These are phyloP conservation scores for Myopa testacea DNA, from an alignment of 2,888 invertebrate species.

Conservation along the genomic window DNA sequence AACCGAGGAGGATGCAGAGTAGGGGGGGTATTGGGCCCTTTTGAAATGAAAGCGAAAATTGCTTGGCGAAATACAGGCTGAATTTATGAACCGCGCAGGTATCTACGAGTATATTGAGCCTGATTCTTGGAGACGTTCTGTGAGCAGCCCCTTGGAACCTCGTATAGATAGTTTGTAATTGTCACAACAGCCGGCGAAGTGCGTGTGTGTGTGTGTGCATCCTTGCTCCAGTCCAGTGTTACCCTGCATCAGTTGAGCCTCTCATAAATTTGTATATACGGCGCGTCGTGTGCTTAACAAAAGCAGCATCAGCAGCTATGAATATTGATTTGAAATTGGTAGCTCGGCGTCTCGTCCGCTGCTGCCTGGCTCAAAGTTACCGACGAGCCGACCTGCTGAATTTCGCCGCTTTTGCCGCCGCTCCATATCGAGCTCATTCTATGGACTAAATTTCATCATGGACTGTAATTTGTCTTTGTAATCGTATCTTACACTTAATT, in stretches of 20 bases:
- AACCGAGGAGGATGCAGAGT: neutral
- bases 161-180: neutral
- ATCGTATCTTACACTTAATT: slow-evolving; percentile 52
- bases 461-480: slow-evolving; percentile 51
- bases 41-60: slow-evolving; percentile 37
- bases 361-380: slow-evolving; percentile 14
- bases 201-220: neutral
- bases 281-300: slow-evolving; percentile 1
- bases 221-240: neutral
- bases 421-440: neutral
- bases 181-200: neutral
- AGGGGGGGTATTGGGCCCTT: neutral
- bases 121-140: slow-evolving; percentile 18
- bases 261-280: slow-evolving; percentile 22
- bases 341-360: slow-evolving; percentile 3
- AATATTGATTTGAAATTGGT: slow-evolving; percentile 38
- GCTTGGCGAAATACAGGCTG: slow-evolving; percentile 2
- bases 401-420: neutral
- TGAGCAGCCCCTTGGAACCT: neutral
- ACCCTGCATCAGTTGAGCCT: neutral
- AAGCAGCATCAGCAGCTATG: slow-evolving; percentile 22
- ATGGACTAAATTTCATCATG: slow-evolving; percentile 29
- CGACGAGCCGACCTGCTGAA: neutral
- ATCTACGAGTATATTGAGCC: neutral
- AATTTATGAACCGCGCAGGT: neutral